phyloP scores from a whole-genome alignment of 2,888 invertebrate species.

The Lasioglossum villosulum region DNA sequence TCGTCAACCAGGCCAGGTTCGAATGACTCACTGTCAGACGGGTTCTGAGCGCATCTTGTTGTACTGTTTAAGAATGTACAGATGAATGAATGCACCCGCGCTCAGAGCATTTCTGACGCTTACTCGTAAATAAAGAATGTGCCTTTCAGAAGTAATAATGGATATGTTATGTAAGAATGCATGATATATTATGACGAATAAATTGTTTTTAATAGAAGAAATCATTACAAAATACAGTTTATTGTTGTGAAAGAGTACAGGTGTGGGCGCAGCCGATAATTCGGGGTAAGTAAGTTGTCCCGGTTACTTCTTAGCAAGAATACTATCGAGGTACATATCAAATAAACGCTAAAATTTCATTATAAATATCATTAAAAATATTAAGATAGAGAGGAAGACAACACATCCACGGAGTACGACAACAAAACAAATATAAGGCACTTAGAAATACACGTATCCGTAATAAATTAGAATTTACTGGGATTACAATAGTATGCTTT shows the following conservation, averaged over 20 bases:
- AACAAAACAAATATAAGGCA: constrained; percentile 27
- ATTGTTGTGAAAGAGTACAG: constrained; percentile 39
- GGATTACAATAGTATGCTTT: constrained; percentile 17
- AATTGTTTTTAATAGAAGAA: constrained; percentile 82
- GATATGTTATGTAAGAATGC: constrained; percentile 81
- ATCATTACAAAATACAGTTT: constrained; percentile 31
- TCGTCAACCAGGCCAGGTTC: constrained; percentile 39
- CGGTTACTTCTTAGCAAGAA: constrained; percentile 33
- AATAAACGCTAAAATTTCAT: constrained; percentile 38
- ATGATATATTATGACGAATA: constrained; percentile 82
- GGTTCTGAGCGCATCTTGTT: constrained; percentile 51
- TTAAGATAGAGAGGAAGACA: not conserved
- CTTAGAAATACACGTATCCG: constrained; percentile 17
- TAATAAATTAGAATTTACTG: constrained; percentile 42
- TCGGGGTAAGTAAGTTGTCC: constrained; percentile 34
- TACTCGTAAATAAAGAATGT: constrained; percentile 79
- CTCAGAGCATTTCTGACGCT: constrained; percentile 56
- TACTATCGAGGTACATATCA: constrained; percentile 25
- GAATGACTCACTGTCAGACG: constrained; percentile 40
- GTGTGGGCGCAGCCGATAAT: constrained; percentile 4
- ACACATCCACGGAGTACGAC: constrained; percentile 22
- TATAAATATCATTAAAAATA: constrained; percentile 50
- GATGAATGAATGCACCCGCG: constrained; percentile 11
- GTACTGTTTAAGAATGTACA: constrained; percentile 50
- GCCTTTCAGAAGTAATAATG: constrained; percentile 83